Conservation (phyloP, 1,140 invertebrate species). For the Lordiphosa stackelbergi region DNA sequence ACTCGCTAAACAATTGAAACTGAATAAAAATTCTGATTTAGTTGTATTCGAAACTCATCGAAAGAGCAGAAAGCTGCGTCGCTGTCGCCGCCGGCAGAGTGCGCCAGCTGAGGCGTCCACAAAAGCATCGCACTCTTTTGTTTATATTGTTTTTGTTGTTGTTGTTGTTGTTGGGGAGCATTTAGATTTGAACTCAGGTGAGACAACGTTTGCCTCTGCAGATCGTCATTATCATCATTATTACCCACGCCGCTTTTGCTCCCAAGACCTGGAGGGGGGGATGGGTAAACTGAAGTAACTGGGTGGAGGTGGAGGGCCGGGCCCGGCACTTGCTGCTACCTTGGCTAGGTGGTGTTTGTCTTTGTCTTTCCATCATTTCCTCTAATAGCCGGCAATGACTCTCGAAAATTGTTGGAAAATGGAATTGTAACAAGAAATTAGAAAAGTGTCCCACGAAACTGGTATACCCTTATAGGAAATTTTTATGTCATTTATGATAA, state of each 20-base stretch:
- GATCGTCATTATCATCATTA: conserved; percentile 55
- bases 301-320: background rate
- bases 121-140: conserved; percentile 43
- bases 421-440: conserved; percentile 39
- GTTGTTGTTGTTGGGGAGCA: conserved; percentile 34
- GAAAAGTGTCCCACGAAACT: conserved; percentile 2
- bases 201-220: conserved; percentile 28
- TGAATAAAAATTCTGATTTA: conserved; percentile 77
- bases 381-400: conserved; percentile 59
- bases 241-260: conserved; percentile 33
- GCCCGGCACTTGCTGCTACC: conserved; percentile 17
- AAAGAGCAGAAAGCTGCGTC: conserved; percentile 62
- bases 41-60: conserved; percentile 76
- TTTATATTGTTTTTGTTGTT: conserved; percentile 6
- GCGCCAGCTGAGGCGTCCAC: conserved; percentile 20
- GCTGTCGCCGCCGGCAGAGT: conserved; percentile 29
- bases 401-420: conserved; percentile 55
- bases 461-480: conserved; percentile 5
- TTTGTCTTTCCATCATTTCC: conserved; percentile 30
- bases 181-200: conserved; percentile 50
- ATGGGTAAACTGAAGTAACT: conserved; percentile 16
- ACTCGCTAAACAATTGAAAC: conserved; percentile 77
- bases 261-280: conserved; percentile 18
- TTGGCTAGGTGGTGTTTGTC: background rate
- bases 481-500: no score